A percentile compares a stretch with the other conserved stretches of the same genome.
Evolutionary conservation across 2,113 vertebrate species (phyloP).

Genomic region (Struthio camelus): DNA sequence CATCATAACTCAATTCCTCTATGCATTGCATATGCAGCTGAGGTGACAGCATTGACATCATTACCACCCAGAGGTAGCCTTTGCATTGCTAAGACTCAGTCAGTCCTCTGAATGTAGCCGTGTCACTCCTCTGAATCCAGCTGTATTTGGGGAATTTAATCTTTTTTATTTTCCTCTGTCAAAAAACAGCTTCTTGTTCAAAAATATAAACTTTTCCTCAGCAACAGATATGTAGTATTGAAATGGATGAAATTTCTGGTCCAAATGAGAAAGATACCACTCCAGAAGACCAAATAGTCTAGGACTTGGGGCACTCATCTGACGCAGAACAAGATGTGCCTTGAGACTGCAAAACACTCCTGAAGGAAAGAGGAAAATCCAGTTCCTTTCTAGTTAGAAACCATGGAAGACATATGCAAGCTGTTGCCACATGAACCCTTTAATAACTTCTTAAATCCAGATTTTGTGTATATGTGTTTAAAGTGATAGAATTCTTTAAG

Average conservation of each 20-base stretch:
- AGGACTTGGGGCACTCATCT: background rate
- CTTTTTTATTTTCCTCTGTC: background rate
- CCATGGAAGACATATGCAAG: background rate
- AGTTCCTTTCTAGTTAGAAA: background rate
- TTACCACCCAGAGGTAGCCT: background rate
- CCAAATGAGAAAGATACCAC: background rate
- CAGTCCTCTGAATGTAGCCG: background rate
- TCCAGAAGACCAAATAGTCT: background rate
- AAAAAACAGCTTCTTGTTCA: background rate
- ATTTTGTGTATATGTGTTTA: background rate
- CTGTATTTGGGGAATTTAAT: background rate
- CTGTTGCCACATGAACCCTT: background rate
- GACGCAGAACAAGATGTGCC: background rate
- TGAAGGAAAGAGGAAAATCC: background rate
- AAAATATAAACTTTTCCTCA: background rate
- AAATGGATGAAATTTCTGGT: background rate
- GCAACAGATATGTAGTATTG: background rate
- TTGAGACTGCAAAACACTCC: background rate
- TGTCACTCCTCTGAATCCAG: background rate
- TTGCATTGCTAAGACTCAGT: background rate
- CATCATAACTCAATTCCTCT: background rate
- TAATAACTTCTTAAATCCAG: background rate
- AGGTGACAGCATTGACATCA: accelerated
- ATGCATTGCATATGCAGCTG: background rate
- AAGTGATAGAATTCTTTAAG: background rate